Conservation (phyloP, 2,113 vertebrate genomes). For the Oreotragus oreotragus region DNA sequence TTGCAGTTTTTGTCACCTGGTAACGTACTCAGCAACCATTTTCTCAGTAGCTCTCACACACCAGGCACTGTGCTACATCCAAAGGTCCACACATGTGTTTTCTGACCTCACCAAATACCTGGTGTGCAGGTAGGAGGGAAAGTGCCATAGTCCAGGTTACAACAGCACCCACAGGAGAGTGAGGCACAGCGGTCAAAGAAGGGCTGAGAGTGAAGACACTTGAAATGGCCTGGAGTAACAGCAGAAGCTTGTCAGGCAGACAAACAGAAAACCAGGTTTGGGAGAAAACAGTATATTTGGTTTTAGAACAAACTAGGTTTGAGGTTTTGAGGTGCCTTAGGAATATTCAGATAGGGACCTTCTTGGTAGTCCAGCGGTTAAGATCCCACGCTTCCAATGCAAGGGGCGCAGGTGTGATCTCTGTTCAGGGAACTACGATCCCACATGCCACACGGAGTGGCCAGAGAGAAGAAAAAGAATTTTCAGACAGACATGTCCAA, state of each 20-base stretch:
- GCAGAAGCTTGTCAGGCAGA: not conserved
- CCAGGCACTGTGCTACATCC: not conserved
- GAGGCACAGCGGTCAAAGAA: not conserved
- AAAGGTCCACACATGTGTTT: not conserved
- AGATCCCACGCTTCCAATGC: not conserved
- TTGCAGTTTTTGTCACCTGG: not conserved
- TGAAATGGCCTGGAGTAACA: not conserved
- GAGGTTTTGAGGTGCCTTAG: not conserved
- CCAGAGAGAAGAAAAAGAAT: not conserved
- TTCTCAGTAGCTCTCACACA: not conserved
- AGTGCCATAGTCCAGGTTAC: not conserved
- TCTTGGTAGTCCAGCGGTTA: not conserved
- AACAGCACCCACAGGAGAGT: accelerated
- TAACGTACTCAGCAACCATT: not conserved
- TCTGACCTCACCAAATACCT: not conserved
- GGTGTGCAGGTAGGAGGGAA: not conserved
- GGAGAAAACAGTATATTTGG: not conserved
- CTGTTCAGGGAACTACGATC: not conserved
- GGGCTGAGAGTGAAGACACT: not conserved
- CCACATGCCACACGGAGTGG: not conserved
- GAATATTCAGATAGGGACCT: not conserved
- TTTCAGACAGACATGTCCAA: not conserved
- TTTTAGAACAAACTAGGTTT: not conserved
- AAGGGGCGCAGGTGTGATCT: not conserved
- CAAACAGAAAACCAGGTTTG: not conserved